These are phyloP conservation scores for Pelvicachromis taeniatus DNA, from an alignment of 2,113 vertebrate species.

Conservation along the genomic window DNA sequence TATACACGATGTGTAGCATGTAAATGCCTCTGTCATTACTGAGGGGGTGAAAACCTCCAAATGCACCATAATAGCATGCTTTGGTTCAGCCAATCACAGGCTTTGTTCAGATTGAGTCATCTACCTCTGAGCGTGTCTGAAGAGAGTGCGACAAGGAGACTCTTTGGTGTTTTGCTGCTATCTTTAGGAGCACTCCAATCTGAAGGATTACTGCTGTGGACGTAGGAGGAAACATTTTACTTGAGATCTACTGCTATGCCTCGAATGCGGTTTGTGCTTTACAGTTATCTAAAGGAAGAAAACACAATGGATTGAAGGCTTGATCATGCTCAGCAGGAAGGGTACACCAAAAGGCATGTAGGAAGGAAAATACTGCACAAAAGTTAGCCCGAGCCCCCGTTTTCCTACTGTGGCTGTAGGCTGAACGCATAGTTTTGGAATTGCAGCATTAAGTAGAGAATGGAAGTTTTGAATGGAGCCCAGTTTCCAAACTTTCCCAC, in stretches of 20 bases:
- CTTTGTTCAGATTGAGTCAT: slow-evolving; percentile 69
- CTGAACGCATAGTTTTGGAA: slow-evolving; percentile 12
- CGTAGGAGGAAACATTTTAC: slow-evolving; percentile 40
- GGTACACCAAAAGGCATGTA: background rate
- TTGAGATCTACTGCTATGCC: slow-evolving; percentile 42
- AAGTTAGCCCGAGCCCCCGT: background rate
- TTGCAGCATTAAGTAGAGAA: background rate
- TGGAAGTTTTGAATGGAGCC: slow-evolving; percentile 29
- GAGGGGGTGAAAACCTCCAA: slow-evolving; percentile 50
- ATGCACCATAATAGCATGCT: slow-evolving; percentile 64
- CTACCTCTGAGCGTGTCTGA: slow-evolving; percentile 52
- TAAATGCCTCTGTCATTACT: slow-evolving; percentile 63
- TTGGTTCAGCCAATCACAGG: slow-evolving; percentile 58
- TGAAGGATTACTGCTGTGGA: slow-evolving; percentile 50
- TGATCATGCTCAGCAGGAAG: background rate
- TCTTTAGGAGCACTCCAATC: slow-evolving; percentile 59
- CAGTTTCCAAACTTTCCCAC: slow-evolving; percentile 50
- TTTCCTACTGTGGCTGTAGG: background rate
- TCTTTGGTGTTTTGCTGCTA: slow-evolving; percentile 50
- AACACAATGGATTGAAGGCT: background rate
- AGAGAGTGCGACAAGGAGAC: slow-evolving; percentile 53
- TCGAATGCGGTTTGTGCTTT: slow-evolving; percentile 29
- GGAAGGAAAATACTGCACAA: background rate
- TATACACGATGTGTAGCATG: slow-evolving; percentile 64
- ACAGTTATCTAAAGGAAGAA: slow-evolving; percentile 16